phyloP scores from a whole-genome alignment of 2,888 invertebrate genomes.

The Drosophila dives region DNA sequence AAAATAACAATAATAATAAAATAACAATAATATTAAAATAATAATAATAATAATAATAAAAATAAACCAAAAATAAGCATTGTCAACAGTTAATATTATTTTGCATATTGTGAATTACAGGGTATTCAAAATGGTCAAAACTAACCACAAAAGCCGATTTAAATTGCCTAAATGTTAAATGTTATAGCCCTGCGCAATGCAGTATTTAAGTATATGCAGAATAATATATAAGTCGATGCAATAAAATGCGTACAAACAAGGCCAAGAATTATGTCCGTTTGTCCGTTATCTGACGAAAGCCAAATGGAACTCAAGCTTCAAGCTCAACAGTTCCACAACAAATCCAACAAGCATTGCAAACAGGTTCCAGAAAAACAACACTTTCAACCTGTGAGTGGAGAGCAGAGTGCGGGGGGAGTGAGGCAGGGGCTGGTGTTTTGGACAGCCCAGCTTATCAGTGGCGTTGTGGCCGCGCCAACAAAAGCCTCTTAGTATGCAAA shows the following conservation, averaged over 20 bases:
- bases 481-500: conserved; percentile 78
- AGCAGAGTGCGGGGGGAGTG: not conserved
- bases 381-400: not conserved
- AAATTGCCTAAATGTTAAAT: conserved; percentile 54
- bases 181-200: conserved; percentile 56
- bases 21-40: no score
- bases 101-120: not conserved
- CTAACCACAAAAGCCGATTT: conserved; percentile 22
- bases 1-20: no score
- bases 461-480: conserved; percentile 41
- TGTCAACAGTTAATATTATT: no score
- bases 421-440: not conserved
- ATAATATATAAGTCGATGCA: conserved; percentile 1
- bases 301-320: conserved; percentile 26
- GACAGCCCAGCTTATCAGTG: conserved; percentile 45
- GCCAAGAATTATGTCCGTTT: conserved; percentile 57
- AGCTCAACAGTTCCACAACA: conserved; percentile 29
- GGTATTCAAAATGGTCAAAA: conserved; percentile 14
- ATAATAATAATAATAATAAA: no score
- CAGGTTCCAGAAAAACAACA: conserved; percentile 30
- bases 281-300: conserved; percentile 33
- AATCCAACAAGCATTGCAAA: conserved; percentile 24
- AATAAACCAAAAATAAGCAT: no score
- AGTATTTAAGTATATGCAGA: conserved; percentile 10
- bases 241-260: conserved; percentile 59